These are phyloP conservation scores for Pollachius pollachius DNA, from an alignment of 2,113 vertebrate genomes.

Conservation along the genomic window DNA sequence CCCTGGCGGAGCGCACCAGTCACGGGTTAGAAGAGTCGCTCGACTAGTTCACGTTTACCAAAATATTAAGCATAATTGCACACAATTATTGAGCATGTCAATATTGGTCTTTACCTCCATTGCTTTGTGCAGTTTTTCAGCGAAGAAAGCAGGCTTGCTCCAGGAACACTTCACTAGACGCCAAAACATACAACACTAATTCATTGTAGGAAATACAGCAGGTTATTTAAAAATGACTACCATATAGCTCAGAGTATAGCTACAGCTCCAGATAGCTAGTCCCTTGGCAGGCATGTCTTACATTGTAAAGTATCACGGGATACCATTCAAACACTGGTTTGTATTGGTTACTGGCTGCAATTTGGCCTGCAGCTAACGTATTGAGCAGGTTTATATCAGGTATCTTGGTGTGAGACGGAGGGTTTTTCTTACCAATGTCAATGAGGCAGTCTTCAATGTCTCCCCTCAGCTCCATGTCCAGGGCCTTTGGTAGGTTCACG, in stretches of 20 bases:
- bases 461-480: slow-evolving; percentile 84
- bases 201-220: not conserved
- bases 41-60: not conserved
- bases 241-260: too few relatives aligned
- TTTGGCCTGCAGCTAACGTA: too few relatives aligned
- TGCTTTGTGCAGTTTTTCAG: slow-evolving; percentile 84
- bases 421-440: slow-evolving; percentile 78
- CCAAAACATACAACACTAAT: slow-evolving; percentile 11
- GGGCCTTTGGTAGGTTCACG: slow-evolving; percentile 78
- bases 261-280: too few relatives aligned
- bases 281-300: too few relatives aligned
- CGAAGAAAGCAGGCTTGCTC: slow-evolving; percentile 86
- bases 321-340: too few relatives aligned
- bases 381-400: too few relatives aligned
- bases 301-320: too few relatives aligned
- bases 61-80: not conserved
- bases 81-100: not conserved
- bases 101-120: slow-evolving; percentile 79
- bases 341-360: too few relatives aligned
- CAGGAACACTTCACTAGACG: slow-evolving; percentile 84
- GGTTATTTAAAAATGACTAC: not conserved
- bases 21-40: not conserved
- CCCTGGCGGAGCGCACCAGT: slow-evolving; percentile 61
- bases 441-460: slow-evolving; percentile 87
- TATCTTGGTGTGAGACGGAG: too few relatives aligned